Conservation (phyloP, 2,888 invertebrate genomes). For the Ariolimax columbianus region DNA sequence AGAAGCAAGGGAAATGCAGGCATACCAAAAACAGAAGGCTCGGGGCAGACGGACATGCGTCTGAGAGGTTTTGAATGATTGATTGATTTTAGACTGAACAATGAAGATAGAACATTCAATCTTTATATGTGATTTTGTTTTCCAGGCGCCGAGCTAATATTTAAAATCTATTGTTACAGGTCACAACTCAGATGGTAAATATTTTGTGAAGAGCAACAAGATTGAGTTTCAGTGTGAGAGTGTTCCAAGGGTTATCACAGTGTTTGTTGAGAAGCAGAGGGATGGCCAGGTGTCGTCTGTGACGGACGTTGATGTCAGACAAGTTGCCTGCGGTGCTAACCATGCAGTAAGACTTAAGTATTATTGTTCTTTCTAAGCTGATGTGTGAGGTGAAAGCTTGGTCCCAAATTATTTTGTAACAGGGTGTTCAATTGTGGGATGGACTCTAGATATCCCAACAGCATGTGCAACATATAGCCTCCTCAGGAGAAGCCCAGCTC, state of each 20-base stretch:
- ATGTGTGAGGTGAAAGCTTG: no score
- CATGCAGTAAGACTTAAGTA: slow-evolving; percentile 85
- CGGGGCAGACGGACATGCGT: no score
- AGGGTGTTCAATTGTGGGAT: no score
- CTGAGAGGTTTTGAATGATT: no score
- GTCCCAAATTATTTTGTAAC: no score
- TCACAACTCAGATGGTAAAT: slow-evolving; percentile 96
- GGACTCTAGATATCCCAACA: no score
- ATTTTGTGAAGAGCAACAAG: slow-evolving; percentile 92
- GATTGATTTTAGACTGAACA: neutral
- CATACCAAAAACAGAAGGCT: no score
- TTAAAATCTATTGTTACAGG: slow-evolving; percentile 80
- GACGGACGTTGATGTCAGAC: slow-evolving; percentile 89
- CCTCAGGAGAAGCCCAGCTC: no score
- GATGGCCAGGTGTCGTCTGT: slow-evolving; percentile 90
- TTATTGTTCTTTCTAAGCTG: no score
- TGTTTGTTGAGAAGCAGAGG: slow-evolving; percentile 92
- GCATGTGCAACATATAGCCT: no score
- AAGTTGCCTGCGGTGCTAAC: slow-evolving; percentile 93
- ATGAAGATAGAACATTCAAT: neutral
- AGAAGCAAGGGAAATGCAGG: no score
- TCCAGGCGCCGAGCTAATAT: no score
- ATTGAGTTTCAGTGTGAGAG: slow-evolving; percentile 91
- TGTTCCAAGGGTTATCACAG: slow-evolving; percentile 89
- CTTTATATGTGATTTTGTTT: neutral